phyloP scores from a whole-genome alignment of 2,888 invertebrate species.

The Pachydiplax longipennis region DNA sequence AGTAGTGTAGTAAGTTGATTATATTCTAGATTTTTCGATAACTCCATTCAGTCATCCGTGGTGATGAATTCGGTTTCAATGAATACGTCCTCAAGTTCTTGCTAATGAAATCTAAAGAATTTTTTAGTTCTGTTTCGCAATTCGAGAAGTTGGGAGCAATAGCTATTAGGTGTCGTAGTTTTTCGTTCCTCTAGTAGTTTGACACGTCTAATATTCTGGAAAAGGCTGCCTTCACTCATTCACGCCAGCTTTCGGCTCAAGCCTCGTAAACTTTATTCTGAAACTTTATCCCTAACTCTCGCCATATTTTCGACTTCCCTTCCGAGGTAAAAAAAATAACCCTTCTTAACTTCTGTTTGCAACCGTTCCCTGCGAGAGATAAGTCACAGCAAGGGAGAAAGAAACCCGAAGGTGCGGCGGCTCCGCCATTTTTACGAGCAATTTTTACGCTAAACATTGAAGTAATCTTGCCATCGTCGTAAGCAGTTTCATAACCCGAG shows the following conservation, averaged over 20 bases:
- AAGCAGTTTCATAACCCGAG: background rate
- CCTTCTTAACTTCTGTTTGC: background rate
- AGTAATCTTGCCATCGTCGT: background rate
- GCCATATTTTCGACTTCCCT: background rate
- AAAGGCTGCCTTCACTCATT: background rate
- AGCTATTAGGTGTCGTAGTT: no score
- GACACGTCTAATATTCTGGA: no score
- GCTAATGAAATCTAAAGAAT: no score
- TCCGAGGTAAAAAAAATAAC: background rate
- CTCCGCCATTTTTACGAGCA: background rate
- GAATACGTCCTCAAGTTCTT: no score
- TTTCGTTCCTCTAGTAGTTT: no score
- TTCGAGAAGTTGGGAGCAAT: no score
- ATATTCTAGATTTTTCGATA: no score
- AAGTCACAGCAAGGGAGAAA: background rate
- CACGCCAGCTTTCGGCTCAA: background rate
- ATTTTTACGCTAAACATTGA: background rate
- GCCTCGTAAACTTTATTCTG: background rate
- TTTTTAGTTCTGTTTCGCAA: no score
- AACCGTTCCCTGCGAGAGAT: background rate
- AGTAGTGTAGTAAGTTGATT: no score
- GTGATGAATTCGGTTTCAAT: no score
- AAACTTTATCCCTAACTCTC: background rate
- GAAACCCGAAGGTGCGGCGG: background rate
- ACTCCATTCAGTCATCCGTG: no score